Percentiles rank a stretch among this genome's conserved stretches.
phyloP scores from a whole-genome alignment of 1,140 invertebrate species.

The Zaprionus ornatus region DNA sequence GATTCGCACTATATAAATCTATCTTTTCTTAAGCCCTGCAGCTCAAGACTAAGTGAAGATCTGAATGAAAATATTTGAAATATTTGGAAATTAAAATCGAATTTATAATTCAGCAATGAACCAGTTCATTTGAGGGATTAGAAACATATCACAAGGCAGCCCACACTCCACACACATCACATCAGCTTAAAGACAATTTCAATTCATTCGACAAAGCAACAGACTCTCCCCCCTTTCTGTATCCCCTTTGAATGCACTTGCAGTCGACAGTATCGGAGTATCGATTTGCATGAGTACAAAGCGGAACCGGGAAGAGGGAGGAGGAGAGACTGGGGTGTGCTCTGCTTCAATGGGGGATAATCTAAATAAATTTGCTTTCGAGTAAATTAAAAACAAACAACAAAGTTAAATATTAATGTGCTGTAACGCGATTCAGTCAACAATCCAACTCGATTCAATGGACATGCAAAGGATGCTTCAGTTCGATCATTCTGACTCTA shows the following conservation, averaged over 20 bases:
- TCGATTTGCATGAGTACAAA: conserved; percentile 53
- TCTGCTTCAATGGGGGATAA: conserved; percentile 26
- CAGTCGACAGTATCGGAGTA: conserved; percentile 42
- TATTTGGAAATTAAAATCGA: conserved; percentile 41
- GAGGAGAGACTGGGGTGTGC: conserved; percentile 14
- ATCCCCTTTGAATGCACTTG: conserved; percentile 32
- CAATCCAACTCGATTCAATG: conserved; percentile 48
- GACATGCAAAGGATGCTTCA: conserved; percentile 33
- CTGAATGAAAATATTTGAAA: conserved; percentile 1
- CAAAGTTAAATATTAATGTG: conserved; percentile 76
- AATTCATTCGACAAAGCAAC: neutral
- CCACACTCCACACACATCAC: neutral
- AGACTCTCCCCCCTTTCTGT: neutral
- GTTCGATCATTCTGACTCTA: conserved; percentile 33
- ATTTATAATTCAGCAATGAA: conserved; percentile 40
- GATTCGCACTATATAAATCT: conserved; percentile 50
- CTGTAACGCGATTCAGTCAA: conserved; percentile 56
- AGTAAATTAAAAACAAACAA: conserved; percentile 79
- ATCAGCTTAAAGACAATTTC: neutral
- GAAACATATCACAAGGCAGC: neutral
- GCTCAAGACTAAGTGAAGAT: conserved; percentile 12
- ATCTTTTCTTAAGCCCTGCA: conserved; percentile 1
- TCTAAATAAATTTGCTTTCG: conserved; percentile 68
- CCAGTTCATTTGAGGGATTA: conserved; percentile 1
- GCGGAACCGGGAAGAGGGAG: neutral